These are phyloP conservation scores for Odocoileus hemionus DNA, from an alignment of 2,113 vertebrate genomes.

Conservation along the genomic window DNA sequence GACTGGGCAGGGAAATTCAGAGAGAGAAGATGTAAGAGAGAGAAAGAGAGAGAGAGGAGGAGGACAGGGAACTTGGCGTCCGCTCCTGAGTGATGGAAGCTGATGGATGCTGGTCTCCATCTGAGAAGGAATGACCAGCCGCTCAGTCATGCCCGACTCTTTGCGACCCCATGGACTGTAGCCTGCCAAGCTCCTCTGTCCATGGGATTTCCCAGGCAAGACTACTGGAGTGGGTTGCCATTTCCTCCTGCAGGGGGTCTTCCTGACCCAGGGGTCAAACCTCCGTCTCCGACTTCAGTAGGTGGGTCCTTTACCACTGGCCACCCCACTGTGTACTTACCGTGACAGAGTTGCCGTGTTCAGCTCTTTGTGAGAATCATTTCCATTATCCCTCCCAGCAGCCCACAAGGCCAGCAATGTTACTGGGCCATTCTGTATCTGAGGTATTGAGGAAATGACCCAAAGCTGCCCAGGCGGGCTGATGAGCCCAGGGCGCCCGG, in stretches of 20 bases:
- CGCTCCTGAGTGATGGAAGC: neutral
- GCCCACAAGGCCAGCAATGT: neutral
- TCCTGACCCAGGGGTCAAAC: neutral
- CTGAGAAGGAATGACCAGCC: neutral
- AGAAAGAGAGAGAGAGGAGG: neutral
- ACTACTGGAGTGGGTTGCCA: neutral
- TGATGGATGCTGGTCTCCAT: neutral
- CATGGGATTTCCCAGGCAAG: neutral
- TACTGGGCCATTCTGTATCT: neutral
- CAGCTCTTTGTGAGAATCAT: neutral
- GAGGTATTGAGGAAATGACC: neutral
- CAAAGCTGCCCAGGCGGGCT: neutral
- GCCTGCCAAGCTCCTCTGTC: no score
- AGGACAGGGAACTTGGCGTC: neutral
- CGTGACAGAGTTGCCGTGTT: neutral
- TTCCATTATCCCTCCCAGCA: neutral
- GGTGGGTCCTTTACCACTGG: neutral
- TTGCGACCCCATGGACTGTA: no score
- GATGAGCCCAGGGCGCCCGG: neutral
- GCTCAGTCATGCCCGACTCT: no score
- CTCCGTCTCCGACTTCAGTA: neutral
- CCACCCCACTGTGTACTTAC: neutral
- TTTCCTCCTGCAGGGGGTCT: neutral
- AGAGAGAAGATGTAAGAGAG: neutral
- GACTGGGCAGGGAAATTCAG: neutral